Evolutionary conservation across 1,140 invertebrate genomes (phyloP), one percentile per base, ranked within the genome.

Genomic region (Druon quercuslanigerum): DNA sequence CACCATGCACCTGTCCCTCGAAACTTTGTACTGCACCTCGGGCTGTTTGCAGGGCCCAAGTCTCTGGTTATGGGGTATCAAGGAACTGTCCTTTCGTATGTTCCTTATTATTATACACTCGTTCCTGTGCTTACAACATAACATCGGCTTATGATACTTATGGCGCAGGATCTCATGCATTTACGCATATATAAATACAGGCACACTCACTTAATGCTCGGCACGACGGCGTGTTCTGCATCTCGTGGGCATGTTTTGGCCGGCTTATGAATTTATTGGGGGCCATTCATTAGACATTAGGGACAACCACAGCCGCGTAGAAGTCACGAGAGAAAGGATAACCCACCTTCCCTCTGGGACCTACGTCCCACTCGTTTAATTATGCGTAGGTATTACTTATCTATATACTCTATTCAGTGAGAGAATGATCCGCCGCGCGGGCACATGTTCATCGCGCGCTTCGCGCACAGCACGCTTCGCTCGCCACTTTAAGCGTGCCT

Each of bases 201-300:
- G 50, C 51, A 25, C 72, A 25, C 76, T 78, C 56, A 51, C 77
- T 81, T 81, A 77, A 77, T 79, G 80, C 57, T 52, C 50, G 25
- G 54, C 73, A 51, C 74, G 73, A 66, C 84, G 79, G 81, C 83
- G 78, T 86, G 84, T 86, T 88, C 77, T 79, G 84, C 83, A 85
- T 87, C 85, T 87, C 82, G 82, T 85, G 80, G 80, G 57, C 86
- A 84, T 89, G 86, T 88, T 89, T 87, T 77, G 82, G 79, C 75
- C 75, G 82, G 84, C 87, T 89, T 89, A 89, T 89, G 88, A 89
- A 89, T 89, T 89, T 89, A 89, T 89, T 85, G 86, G 83, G 82
- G 86, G 83, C 85, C 86, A 87, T 89, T 89, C 84, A 80, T 89
- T 89, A 89, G 84, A 88, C 86, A 87, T 89, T 88, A 89, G 82